These are phyloP conservation scores for Rhabdomys dilectus DNA, from an alignment of 2,113 vertebrate species.

Conservation along the genomic window DNA sequence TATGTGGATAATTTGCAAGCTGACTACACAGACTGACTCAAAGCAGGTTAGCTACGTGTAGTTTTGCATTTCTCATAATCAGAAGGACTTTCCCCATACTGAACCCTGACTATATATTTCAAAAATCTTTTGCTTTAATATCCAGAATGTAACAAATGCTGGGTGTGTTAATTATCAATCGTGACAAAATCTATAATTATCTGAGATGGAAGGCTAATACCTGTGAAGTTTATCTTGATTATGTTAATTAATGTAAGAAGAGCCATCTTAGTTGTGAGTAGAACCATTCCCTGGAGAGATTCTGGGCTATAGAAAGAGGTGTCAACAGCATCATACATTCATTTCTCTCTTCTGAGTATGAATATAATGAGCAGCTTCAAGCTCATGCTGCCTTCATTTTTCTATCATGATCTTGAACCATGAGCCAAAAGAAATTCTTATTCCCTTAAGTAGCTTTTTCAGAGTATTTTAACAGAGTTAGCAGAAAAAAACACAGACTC, in stretches of 20 bases:
- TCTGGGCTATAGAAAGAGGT: background rate
- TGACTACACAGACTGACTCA: background rate
- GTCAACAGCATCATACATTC: background rate
- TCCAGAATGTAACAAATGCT: background rate
- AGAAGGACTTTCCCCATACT: background rate
- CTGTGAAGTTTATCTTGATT: background rate
- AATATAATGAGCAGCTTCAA: background rate
- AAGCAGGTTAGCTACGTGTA: background rate
- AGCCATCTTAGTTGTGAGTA: background rate
- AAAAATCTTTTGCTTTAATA: background rate
- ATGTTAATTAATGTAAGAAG: background rate
- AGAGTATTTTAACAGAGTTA: background rate
- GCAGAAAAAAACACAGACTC: background rate
- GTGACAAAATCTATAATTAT: background rate
- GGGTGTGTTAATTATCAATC: background rate
- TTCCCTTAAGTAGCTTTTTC: background rate
- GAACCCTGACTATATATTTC: background rate
- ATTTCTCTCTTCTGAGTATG: background rate
- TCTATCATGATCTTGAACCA: background rate
- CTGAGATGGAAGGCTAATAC: background rate
- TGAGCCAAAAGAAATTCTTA: background rate
- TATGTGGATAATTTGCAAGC: constrained; percentile 42
- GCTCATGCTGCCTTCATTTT: background rate
- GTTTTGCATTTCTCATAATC: background rate
- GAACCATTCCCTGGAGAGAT: background rate